These are phyloP conservation scores for Drosophila simulans DNA, from an alignment of 1,140 invertebrate species.

Conservation along the genomic window DNA sequence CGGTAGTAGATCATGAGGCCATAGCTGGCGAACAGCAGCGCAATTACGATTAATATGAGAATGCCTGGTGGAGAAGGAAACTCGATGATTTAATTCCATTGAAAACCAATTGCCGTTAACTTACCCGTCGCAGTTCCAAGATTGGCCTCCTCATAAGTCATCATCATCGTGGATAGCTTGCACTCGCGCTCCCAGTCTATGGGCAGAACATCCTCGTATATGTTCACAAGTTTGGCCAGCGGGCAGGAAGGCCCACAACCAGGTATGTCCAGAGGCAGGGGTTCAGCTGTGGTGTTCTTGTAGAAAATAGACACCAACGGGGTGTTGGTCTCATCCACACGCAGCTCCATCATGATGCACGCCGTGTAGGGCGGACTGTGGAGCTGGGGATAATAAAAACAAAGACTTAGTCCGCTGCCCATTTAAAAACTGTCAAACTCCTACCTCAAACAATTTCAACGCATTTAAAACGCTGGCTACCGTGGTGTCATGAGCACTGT, in stretches of 20 bases:
- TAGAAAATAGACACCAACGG: conserved; percentile 86
- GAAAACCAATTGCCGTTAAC: background rate
- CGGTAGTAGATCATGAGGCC: conserved; percentile 78
- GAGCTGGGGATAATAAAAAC: conserved; percentile 32
- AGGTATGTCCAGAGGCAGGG: conserved; percentile 86
- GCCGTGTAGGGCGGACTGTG: conserved; percentile 91
- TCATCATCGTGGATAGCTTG: conserved; percentile 74
- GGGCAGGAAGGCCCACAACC: conserved; percentile 87
- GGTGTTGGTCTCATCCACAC: conserved; percentile 73
- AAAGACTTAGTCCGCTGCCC: background rate
- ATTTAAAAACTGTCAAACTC: background rate
- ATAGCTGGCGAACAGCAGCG: conserved; percentile 64
- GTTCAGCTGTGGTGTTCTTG: conserved; percentile 86
- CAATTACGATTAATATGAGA: conserved; percentile 66
- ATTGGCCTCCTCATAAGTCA: conserved; percentile 84
- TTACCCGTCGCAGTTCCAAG: conserved; percentile 74
- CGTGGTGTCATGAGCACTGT: conserved; percentile 93
- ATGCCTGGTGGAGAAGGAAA: conserved; percentile 46
- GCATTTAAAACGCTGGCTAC: conserved; percentile 91
- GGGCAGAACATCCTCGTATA: conserved; percentile 86
- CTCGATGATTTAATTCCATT: background rate
- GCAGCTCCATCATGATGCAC: conserved; percentile 90
- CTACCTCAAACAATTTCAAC: conserved; percentile 89
- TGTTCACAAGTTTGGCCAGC: conserved; percentile 85
- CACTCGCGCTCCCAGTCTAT: conserved; percentile 87